Evolutionary conservation across 2,888 invertebrate species (phyloP), one percentile per base, ranked within the genome.

Genomic region (Microchrysa polita): DNA sequence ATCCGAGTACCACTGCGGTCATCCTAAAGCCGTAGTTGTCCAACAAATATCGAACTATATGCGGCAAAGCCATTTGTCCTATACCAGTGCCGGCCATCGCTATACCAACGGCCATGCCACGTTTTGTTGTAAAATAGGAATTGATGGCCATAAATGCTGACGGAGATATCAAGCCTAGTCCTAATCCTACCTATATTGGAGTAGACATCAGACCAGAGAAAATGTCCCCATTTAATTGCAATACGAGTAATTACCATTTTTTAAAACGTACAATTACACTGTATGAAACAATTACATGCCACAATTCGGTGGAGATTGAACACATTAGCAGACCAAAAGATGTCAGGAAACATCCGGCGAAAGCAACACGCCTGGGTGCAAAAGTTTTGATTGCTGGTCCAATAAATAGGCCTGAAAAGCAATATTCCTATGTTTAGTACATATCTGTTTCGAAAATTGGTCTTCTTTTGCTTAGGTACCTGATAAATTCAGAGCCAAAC

Each of bases 61-160:
- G 91, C 2, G 93, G 93, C 87, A 93, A 90, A 75, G 91, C 81
- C 82, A 92, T 90, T 81, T 92, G 92, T 2, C 93, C 93, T 27
- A 92, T 83, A 75, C 92, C 92, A 76, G 92, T 92, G 73, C 93
- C 93, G 27, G 91, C 91, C 85, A 92, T 88, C 0, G 92, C 90
- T 40, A 92, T 85, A 1, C 92, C 92, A 72, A 92, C 91, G n/a
- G 93, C 93, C 53, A 90, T 87, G 75, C 90, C 90, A 78, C 91
- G 89, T 80, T 86, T 88, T 73, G 86, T 86, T 74, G 87, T 88
- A 80, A 93, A 93, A 82, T 92, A 93, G 23, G 89, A 87, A 81
- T 91, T 91, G 75, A 92, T 89, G 40, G 90, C 89, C 79, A 92
- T 88, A 82, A 92, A 92, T 40, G 91, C 88, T 2, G 91, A 88